phyloP scores from a whole-genome alignment of 2,113 vertebrate genomes.

The Psittacula cyanocephala region DNA sequence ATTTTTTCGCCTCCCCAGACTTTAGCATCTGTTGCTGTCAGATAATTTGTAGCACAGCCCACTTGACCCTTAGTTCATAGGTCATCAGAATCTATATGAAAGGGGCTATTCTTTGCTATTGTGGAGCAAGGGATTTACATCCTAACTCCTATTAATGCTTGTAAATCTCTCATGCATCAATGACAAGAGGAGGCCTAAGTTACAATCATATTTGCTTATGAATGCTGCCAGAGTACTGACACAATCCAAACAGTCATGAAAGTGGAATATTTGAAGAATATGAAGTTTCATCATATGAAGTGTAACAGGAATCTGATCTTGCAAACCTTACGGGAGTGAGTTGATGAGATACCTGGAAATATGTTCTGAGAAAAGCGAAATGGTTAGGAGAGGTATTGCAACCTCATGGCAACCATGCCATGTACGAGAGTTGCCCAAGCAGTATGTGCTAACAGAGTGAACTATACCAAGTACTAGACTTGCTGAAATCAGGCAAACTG shows the following conservation, averaged over 20 bases:
- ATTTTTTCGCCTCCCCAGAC: not conserved
- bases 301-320: not conserved
- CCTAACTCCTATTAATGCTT: constrained; percentile 65
- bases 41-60: constrained; percentile 46
- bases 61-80: constrained; percentile 72
- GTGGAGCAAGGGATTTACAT: constrained; percentile 65
- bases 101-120: constrained; percentile 64
- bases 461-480: not conserved
- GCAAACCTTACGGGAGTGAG: not conserved
- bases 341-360: not conserved
- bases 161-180: constrained; percentile 67
- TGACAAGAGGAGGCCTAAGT: constrained; percentile 53
- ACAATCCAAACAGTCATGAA: not conserved
- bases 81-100: constrained; percentile 67
- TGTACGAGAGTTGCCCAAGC: not conserved
- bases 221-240: constrained; percentile 5
- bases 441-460: not conserved
- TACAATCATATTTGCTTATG: constrained; percentile 66
- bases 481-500: not conserved
- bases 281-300: not conserved
- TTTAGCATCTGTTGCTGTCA: constrained; percentile 59
- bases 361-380: not conserved
- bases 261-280: not conserved
- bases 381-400: not conserved
- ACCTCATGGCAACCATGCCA: not conserved